Percentiles rank a stretch among this genome's conserved stretches.
Evolutionary conservation across 1,140 invertebrate genomes (phyloP).

Genomic region (Camponotus floridanus): DNA sequence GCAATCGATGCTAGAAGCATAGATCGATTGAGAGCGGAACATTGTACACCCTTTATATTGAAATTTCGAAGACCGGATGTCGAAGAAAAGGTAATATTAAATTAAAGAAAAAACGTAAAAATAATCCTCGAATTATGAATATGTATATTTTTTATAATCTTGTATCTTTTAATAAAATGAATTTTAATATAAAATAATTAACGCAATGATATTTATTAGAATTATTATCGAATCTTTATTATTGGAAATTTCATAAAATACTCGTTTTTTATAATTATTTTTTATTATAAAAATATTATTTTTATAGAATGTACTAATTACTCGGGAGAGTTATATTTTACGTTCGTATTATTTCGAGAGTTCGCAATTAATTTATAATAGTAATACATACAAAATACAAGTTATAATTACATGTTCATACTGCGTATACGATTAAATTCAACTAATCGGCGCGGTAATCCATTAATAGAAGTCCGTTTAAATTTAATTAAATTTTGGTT

Average conservation of each 20-base stretch:
- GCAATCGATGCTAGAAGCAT: slow-evolving; percentile 98
- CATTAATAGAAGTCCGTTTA: slow-evolving; percentile 27
- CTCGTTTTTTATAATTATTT: not conserved
- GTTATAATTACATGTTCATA: slow-evolving; percentile 20
- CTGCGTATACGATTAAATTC: slow-evolving; percentile 9
- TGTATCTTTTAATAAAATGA: not conserved
- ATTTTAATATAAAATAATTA: not conserved
- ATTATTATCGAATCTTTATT: not conserved
- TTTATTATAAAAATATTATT: not conserved
- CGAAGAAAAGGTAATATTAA: slow-evolving; percentile 91
- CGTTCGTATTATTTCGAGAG: not conserved
- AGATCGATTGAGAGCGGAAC: slow-evolving; percentile 93
- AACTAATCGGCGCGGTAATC: slow-evolving; percentile 3
- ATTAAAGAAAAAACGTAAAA: not conserved
- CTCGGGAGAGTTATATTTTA: no score
- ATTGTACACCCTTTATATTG: slow-evolving; percentile 93
- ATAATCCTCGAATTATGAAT: not conserved
- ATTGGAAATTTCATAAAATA: not conserved
- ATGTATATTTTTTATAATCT: not conserved
- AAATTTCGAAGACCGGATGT: slow-evolving; percentile 92
- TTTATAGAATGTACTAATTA: slow-evolving; percentile 4
- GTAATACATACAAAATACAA: not conserved
- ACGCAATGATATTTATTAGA: not conserved
- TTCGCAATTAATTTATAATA: not conserved
- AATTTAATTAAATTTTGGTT: slow-evolving; percentile 55